A percentile compares a stretch with the other conserved stretches of the same genome.
phyloP scores from a whole-genome alignment of 1,140 invertebrate species.

The Sitobion miscanthi region DNA sequence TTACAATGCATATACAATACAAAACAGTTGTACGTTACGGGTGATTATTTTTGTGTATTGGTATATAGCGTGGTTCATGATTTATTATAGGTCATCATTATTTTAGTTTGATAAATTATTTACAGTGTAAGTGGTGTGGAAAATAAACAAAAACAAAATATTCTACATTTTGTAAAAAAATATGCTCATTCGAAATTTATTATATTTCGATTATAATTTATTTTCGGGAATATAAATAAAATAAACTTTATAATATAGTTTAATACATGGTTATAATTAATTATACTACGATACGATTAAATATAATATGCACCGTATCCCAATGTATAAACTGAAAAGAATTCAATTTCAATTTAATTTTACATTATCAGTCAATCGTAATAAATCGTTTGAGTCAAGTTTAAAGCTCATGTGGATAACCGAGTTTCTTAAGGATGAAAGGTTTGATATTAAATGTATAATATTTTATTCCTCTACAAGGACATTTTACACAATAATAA shows the following conservation, averaged over 20 bases:
- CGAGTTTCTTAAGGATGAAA: background rate
- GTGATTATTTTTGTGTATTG: background rate
- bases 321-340: background rate
- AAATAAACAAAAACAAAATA: background rate
- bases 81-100: background rate
- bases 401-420: background rate
- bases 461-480: background rate
- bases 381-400: background rate
- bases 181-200: background rate
- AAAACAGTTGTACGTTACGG: background rate
- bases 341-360: background rate
- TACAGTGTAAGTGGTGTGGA: background rate
- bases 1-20: background rate
- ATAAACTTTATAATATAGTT: background rate
- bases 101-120: constrained; percentile 1
- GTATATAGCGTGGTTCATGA: background rate
- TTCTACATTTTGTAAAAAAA: background rate
- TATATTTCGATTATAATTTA: background rate
- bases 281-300: background rate
- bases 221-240: background rate
- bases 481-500: background rate
- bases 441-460: background rate
- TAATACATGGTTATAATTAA: background rate
- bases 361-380: background rate
- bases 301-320: background rate